Evolutionary conservation across 2,888 invertebrate species (phyloP).

Genomic region (Trachelus iudaicus): DNA sequence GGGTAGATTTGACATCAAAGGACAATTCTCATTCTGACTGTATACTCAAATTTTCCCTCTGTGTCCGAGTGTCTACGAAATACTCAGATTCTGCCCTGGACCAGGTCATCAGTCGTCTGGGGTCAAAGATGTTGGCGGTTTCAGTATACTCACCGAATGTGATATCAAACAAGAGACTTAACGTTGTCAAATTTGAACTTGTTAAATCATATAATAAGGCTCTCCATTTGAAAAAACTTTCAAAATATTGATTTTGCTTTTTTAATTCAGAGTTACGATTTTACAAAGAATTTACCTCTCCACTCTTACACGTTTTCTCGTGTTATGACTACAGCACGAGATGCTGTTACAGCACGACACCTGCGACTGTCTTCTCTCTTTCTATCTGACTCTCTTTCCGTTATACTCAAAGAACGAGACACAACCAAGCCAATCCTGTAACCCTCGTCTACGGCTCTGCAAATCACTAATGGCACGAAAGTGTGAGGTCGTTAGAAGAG

Average conservation of each 20-base stretch:
- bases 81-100: background rate
- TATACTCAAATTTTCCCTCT: background rate
- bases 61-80: background rate
- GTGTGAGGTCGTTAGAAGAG: conserved; percentile 54
- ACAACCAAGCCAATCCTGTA: background rate
- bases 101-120: background rate
- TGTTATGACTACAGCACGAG: background rate
- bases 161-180: background rate
- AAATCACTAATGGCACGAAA: conserved; percentile 51
- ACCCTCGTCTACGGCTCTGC: conserved; percentile 10
- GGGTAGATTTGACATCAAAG: background rate
- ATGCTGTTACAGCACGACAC: background rate
- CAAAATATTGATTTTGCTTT: background rate
- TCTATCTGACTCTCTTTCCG: background rate
- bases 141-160: background rate
- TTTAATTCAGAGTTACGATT: background rate
- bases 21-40: background rate
- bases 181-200: background rate
- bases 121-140: background rate
- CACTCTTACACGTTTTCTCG: background rate
- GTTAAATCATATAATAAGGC: background rate
- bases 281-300: background rate
- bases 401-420: background rate
- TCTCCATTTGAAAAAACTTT: too few species aligned
- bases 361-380: background rate